Percentiles rank a stretch among this genome's conserved stretches.
Evolutionary conservation across 2,113 vertebrate genomes (phyloP).

Genomic region (Phodopus roborovskii): DNA sequence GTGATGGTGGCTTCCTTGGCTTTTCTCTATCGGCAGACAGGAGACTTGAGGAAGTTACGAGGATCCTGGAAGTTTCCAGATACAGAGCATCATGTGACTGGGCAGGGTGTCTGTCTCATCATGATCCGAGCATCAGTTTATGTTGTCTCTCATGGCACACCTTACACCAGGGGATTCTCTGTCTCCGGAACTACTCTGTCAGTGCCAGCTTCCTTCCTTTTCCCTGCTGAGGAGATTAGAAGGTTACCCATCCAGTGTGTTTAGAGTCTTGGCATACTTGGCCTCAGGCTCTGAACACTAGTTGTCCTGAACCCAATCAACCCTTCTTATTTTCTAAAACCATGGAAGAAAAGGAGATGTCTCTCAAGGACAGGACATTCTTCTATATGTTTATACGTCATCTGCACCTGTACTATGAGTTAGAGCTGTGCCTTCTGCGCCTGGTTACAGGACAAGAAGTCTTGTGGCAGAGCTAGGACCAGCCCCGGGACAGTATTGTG

Average conservation of each 20-base stretch:
- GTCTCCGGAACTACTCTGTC: conserved; percentile 42
- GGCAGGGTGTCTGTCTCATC: background rate
- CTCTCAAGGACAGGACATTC: background rate
- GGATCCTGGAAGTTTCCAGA: background rate
- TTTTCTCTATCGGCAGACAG: background rate
- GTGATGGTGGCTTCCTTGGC: background rate
- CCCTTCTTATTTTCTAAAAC: background rate
- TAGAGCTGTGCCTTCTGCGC: background rate
- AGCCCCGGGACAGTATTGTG: background rate
- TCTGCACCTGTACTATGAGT: background rate
- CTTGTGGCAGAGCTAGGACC: background rate
- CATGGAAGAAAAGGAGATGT: background rate
- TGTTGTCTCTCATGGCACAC: background rate
- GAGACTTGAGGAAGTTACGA: background rate
- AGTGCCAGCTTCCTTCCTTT: conserved; percentile 27
- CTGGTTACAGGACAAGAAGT: background rate
- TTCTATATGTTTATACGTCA: background rate
- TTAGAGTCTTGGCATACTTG: background rate
- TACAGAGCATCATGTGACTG: background rate
- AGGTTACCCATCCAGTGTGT: background rate
- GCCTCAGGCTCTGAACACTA: background rate
- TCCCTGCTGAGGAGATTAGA: conserved; percentile 65
- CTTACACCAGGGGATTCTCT: conserved; percentile 64
- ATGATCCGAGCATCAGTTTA: background rate
- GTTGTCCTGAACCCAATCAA: background rate